A percentile compares a stretch with the other conserved stretches of the same genome.
Conservation (phyloP, 2,797 vertebrate species). For the Yasuhikotakia modesta region DNA sequence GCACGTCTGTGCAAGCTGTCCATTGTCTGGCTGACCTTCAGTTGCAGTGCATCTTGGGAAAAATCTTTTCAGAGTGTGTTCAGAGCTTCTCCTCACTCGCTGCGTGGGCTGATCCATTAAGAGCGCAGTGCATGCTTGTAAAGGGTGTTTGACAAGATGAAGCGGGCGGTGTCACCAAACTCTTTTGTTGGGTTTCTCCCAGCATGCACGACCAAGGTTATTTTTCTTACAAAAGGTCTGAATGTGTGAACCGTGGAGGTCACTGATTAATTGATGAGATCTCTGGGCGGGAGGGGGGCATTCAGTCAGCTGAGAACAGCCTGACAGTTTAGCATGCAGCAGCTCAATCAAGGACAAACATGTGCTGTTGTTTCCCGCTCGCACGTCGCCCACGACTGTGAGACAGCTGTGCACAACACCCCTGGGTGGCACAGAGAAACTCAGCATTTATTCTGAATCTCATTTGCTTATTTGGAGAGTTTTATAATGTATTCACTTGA, state of each 20-base stretch:
- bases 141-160: constrained; percentile 50
- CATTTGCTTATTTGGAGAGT: constrained; percentile 40
- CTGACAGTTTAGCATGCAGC: constrained; percentile 37
- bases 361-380: constrained; percentile 44
- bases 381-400: constrained; percentile 31
- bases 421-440: constrained; percentile 33
- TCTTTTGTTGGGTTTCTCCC: constrained; percentile 47
- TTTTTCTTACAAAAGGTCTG: constrained; percentile 36
- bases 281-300: constrained; percentile 18
- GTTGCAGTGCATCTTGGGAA: constrained; percentile 35
- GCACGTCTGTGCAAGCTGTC: neutral
- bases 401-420: constrained; percentile 45
- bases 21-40: constrained; percentile 45
- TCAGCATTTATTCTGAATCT: constrained; percentile 36
- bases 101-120: constrained; percentile 46
- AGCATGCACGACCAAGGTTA: constrained; percentile 47
- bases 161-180: constrained; percentile 29
- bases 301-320: constrained; percentile 47
- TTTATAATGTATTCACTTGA: constrained; percentile 26
- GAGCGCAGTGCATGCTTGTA: constrained; percentile 33
- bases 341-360: constrained; percentile 59
- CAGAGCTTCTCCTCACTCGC: constrained; percentile 29
- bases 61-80: constrained; percentile 31
- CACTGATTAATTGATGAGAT: constrained; percentile 56
- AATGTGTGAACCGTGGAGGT: constrained; percentile 21